Percentiles rank a stretch among this genome's conserved stretches.
Evolutionary conservation across 2,113 vertebrate species (phyloP).

Genomic region (Menura novaehollandiae): DNA sequence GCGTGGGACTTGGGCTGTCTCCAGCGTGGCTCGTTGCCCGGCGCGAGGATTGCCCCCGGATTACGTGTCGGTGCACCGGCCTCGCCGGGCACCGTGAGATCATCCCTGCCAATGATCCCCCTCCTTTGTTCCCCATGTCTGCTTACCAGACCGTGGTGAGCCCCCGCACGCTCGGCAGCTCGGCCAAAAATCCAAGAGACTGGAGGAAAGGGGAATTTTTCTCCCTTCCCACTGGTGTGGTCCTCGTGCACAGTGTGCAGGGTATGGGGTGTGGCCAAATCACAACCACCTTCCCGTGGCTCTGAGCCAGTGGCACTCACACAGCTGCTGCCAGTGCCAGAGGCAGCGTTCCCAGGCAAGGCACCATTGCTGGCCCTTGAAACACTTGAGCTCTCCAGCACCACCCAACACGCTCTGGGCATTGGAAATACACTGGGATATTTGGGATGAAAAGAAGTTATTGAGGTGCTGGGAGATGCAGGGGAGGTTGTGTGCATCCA

Average conservation of each 20-base stretch:
- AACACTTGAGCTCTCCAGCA: not conserved
- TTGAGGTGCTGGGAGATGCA: not conserved
- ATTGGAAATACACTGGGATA: accelerated
- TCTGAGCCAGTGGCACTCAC: not conserved
- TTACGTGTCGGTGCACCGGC: accelerated
- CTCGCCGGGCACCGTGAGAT: not conserved
- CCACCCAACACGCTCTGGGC: accelerated
- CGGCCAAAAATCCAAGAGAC: not conserved
- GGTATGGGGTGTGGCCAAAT: not conserved
- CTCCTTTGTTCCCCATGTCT: not conserved
- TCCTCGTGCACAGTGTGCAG: accelerated
- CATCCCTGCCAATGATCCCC: not conserved
- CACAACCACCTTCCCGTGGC: not conserved
- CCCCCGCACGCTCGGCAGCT: not conserved
- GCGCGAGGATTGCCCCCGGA: not conserved
- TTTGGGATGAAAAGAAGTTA: not conserved
- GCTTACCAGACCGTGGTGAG: not conserved
- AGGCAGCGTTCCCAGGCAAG: not conserved
- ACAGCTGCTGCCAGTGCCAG: not conserved
- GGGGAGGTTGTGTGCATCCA: not conserved
- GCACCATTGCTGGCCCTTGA: not conserved
- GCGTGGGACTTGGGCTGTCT: not conserved
- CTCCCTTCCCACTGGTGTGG: not conserved
- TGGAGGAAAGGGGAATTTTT: not conserved
- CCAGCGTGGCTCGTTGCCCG: not conserved